Conservation (phyloP, 2,888 invertebrate genomes). For the Caradrina clavipalpis region DNA sequence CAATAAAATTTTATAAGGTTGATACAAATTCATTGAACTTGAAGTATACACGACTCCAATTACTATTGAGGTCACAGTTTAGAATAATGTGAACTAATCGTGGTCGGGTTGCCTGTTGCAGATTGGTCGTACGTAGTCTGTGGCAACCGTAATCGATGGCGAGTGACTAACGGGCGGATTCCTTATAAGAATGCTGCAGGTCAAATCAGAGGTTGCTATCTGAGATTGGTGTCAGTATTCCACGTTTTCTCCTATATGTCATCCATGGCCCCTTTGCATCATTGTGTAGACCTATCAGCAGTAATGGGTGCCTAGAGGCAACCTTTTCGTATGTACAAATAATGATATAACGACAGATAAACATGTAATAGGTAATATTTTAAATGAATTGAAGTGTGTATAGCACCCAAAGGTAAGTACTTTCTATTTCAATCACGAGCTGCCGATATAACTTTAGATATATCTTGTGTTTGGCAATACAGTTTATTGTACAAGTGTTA, state of each 20-base stretch:
- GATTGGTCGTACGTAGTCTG: slow-evolving; percentile 42
- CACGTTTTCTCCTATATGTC: slow-evolving; percentile 87
- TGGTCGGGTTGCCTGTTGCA: slow-evolving; percentile 38
- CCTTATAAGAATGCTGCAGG: slow-evolving; percentile 87
- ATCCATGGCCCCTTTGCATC: slow-evolving; percentile 76
- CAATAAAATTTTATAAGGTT: slow-evolving; percentile 62
- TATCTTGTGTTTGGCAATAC: slow-evolving; percentile 68
- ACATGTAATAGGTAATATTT: slow-evolving; percentile 57
- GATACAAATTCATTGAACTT: slow-evolving; percentile 66
- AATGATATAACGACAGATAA: slow-evolving; percentile 54
- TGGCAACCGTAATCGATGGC: slow-evolving; percentile 78
- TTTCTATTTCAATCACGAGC: slow-evolving; percentile 81
- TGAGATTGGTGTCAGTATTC: slow-evolving; percentile 87
- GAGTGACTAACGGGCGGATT: slow-evolving; percentile 85
- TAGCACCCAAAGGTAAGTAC: slow-evolving; percentile 64
- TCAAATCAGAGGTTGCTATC: slow-evolving; percentile 85
- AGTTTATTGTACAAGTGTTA: slow-evolving; percentile 58
- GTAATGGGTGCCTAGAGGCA: slow-evolving; percentile 64
- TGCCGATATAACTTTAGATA: slow-evolving; percentile 60
- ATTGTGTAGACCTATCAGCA: slow-evolving; percentile 69
- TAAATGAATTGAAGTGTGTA: slow-evolving; percentile 71
- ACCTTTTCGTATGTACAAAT: slow-evolving; percentile 57
- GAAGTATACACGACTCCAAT: slow-evolving; percentile 61
- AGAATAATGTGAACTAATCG: slow-evolving; percentile 57
- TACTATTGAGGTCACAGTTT: slow-evolving; percentile 60